These are phyloP conservation scores for Mus spicilegus DNA, from an alignment of 2,113 vertebrate species.

Conservation along the genomic window DNA sequence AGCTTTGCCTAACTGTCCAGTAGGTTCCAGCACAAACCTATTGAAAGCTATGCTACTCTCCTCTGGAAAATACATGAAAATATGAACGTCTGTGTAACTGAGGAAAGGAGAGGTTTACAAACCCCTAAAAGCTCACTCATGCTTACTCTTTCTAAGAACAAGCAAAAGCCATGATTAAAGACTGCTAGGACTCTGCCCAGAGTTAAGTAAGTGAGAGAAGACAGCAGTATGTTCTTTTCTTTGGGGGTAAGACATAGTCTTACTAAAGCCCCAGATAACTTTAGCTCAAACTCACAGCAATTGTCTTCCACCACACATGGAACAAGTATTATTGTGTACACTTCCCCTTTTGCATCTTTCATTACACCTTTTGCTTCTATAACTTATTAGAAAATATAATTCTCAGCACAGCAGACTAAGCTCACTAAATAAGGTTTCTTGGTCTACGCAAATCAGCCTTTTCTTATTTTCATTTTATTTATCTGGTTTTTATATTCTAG, in stretches of 20 bases:
- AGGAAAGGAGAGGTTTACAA: background rate
- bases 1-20: background rate
- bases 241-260: background rate
- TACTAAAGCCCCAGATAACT: background rate
- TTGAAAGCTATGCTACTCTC: constrained; percentile 5
- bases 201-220: background rate
- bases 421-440: constrained; percentile 8
- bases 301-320: background rate
- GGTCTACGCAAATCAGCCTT: background rate
- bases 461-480: background rate
- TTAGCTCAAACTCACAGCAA: background rate
- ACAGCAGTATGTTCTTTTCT: background rate
- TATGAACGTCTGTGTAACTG: background rate
- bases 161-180: constrained; percentile 17
- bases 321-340: background rate
- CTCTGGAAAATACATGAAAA: background rate
- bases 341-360: background rate
- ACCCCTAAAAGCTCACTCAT: background rate
- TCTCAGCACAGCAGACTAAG: background rate
- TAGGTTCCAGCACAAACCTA: background rate
- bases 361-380: background rate
- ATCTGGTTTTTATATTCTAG: constrained; percentile 29
- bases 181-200: background rate
- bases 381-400: constrained; percentile 17
- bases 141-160: background rate